phyloP scores from a whole-genome alignment of 1,140 invertebrate species.

The Trypoxylus dichotomus region DNA sequence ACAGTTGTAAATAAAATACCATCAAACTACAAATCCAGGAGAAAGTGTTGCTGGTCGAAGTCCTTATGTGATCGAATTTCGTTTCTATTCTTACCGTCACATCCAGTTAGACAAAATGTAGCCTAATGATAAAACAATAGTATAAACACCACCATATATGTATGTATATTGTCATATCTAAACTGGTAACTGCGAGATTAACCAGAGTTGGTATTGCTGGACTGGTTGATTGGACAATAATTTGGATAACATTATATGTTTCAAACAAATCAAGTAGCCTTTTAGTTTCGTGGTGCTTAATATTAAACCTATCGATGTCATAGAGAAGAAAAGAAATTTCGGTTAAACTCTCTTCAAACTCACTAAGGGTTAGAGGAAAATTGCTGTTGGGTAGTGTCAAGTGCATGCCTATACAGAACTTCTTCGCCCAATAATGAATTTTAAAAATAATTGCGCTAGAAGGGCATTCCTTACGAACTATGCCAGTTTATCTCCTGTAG shows the following conservation, averaged over 20 bases:
- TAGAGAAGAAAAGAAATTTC: neutral
- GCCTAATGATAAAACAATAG: neutral
- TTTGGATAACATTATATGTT: neutral
- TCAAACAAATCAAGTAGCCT: neutral
- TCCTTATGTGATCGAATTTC: neutral
- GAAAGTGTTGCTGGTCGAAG: neutral
- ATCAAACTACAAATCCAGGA: neutral
- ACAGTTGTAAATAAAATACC: neutral
- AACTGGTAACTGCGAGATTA: neutral
- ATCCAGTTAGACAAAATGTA: neutral
- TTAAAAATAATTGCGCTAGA: no score
- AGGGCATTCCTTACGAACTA: no score
- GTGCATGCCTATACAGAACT: no score
- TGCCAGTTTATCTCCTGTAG: no score
- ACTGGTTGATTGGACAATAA: neutral
- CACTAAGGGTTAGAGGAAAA: neutral
- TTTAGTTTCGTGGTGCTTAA: neutral
- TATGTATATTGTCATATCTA: no score
- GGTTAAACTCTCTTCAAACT: neutral
- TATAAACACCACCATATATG: neutral
- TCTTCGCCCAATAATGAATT: no score
- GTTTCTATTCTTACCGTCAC: neutral
- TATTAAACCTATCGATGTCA: neutral
- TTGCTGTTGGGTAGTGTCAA: neutral
- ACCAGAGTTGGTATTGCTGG: neutral